Evolutionary conservation across 2,888 invertebrate genomes (phyloP), one percentile per base, ranked within the genome.

Genomic region (Danaus chrysippus): DNA sequence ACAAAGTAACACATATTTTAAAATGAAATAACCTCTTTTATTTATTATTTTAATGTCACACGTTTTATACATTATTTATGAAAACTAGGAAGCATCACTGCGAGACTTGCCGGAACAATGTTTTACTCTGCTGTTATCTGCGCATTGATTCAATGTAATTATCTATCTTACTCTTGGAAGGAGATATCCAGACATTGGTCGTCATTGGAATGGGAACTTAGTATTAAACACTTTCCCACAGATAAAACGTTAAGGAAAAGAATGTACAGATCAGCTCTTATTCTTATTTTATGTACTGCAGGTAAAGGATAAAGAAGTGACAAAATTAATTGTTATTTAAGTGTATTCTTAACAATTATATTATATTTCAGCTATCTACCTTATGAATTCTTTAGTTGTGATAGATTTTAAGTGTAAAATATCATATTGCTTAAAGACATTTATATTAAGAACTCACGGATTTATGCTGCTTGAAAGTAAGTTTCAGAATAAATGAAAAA

Each of bases 311-410:
- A 34, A 34, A 34, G 2, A 15, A 34, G 6, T 12, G 1, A 6
- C 15, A 46, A 15, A 9, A 12, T n/a, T 46, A 46, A 46, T n/a
- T 34, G 1, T 13, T n/a, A 15, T 0, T 9, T 46, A n/a, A 13
- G 10, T 43, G 58, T 11, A 12, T 59, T 23, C 15, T 34, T 19
- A 43, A 8, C 52, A 19, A 59, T 12, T 46, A 23, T 65, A 46
- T 59, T 61, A 58, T 34, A 19, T 78, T 78, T 1, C 77, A 93
- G 93, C 91, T 62, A 94, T 94, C 71, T 94, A 94, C 72, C 54
- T 85, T 1, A 75, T 93, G 59, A 92, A 93, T 61, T 84, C 93
- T 66, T 62, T 92, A 3, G 85, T 92, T 0, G 81, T 86, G 15
- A 80, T 92, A n/a, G 83, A 82, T 9, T 67, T 82, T 1, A 75